phyloP scores from a whole-genome alignment of 2,113 vertebrate species.

The Xyliphius kryptos region DNA sequence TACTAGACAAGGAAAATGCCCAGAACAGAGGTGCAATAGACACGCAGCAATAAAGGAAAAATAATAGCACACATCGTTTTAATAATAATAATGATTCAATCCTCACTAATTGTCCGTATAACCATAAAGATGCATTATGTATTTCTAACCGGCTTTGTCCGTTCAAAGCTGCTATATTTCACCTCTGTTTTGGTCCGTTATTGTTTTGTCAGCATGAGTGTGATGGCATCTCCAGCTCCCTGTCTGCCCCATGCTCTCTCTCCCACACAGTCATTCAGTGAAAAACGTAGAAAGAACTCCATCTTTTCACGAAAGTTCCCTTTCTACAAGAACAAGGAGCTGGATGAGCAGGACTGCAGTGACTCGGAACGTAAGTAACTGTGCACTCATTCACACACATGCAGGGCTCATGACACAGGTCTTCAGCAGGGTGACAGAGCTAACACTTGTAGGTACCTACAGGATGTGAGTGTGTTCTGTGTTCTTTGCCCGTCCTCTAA shows the following conservation, averaged over 20 bases:
- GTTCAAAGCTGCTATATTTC: conserved; percentile 67
- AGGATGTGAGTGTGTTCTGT: conserved; percentile 51
- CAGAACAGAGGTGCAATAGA: conserved; percentile 43
- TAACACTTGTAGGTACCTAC: conserved; percentile 50
- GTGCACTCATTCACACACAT: conserved; percentile 54
- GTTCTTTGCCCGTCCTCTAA: conserved; percentile 33
- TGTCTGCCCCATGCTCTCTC: conserved; percentile 95
- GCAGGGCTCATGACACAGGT: too few species aligned
- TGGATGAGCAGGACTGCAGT: conserved; percentile 92
- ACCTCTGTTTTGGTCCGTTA: conserved; percentile 67
- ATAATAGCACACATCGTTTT: neutral
- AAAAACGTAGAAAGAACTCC: conserved; percentile 99
- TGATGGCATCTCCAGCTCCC: conserved; percentile 87
- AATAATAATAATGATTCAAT: too few species aligned
- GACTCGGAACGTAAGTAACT: conserved; percentile 96
- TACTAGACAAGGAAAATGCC: conserved; percentile 18
- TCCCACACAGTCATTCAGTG: conserved; percentile 99
- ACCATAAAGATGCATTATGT: too few species aligned
- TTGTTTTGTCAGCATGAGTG: conserved; percentile 93
- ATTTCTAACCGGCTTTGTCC: conserved; percentile 25
- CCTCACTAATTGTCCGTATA: too few species aligned
- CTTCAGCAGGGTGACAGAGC: too few species aligned
- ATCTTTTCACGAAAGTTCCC: conserved; percentile 99
- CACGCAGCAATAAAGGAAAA: conserved; percentile 37
- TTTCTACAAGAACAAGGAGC: conserved; percentile 99